Evolutionary conservation across 2,113 vertebrate species (phyloP), one percentile per base, ranked within the genome.

Genomic region (Muntiacus reevesi): DNA sequence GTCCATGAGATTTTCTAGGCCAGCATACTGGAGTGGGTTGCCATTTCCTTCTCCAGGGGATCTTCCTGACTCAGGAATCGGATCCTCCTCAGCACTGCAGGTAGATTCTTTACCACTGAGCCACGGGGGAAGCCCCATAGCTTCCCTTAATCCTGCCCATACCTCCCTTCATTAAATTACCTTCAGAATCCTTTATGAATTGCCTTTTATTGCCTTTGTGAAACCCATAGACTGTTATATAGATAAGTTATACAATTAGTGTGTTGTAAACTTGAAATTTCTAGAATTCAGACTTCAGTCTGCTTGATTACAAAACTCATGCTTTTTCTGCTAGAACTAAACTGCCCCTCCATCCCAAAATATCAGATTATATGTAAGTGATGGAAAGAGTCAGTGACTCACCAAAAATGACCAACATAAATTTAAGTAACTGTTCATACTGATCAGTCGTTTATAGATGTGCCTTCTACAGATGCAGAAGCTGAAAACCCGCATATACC

Each of bases 241-340:
- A 64, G 11, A 50, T 81, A 54, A 71, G 45, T 52, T 47, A 2
- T 0, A 85, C n/a, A 55, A 4, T 83, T 83, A 89, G 1, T 64
- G 33, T 21, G 14, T 19, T 25, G 5, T 74, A 95, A 55, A 91
- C 52, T 19, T 89, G 50, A 36, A 13, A 16, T 86, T 95, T 47
- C 59, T 71, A 15, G 2, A 12, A 50, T 83, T 97, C 25, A 33
- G 27, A 25, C 28, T 96, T 47, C 7, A 30, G 2, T 83, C 27
- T 89, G 7, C 62, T 50, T 82, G 12, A 81, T 91, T 92, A 27
- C 30, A 76, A 89, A 81, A 27, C 13, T 87, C 54, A 57, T 30
- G 27, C 11, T 43, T 95, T 92, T 90, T 90, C 23, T 12, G 43
- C 30, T 64, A 88, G 96, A 86, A 87, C 87, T 89, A 74, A 50